Conservation (phyloP, 2,113 vertebrate species). For the Podocnemis expansa region DNA sequence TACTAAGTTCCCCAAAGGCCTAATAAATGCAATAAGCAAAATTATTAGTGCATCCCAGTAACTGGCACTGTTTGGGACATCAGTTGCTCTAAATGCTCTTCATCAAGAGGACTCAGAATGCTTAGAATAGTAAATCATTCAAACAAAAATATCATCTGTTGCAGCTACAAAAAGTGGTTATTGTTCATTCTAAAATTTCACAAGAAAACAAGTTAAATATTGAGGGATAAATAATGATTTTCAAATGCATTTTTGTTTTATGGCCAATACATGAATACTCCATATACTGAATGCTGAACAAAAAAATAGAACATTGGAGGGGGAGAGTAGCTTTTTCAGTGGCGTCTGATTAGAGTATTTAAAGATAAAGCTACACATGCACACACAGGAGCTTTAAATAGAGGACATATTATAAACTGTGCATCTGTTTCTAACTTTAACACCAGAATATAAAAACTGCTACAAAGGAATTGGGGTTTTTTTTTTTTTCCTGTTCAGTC, state of each 20-base stretch:
- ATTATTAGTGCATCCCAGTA: too few relatives aligned
- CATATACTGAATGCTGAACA: not conserved
- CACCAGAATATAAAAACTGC: not conserved
- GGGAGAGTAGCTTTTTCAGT: not conserved
- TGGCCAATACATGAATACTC: not conserved
- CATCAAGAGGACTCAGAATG: not conserved
- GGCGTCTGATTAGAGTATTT: not conserved
- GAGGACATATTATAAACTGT: not conserved
- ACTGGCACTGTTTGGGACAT: too few relatives aligned
- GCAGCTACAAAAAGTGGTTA: not conserved
- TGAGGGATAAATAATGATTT: not conserved
- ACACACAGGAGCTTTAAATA: slow-evolving; percentile 27
- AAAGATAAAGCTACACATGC: not conserved
- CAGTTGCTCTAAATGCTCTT: too few relatives aligned
- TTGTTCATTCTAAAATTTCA: not conserved
- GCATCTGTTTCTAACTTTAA: not conserved
- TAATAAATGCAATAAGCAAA: too few relatives aligned
- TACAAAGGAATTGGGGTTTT: not conserved
- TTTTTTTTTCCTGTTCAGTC: not conserved
- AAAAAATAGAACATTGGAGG: not conserved
- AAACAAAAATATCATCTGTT: not conserved
- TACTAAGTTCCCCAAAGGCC: too few relatives aligned
- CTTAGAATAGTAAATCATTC: not conserved
- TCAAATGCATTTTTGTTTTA: not conserved
- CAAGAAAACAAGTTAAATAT: not conserved